Evolutionary conservation across 2,113 vertebrate genomes (phyloP), one percentile per base, ranked within the genome.

Genomic region (Tichodroma muraria): DNA sequence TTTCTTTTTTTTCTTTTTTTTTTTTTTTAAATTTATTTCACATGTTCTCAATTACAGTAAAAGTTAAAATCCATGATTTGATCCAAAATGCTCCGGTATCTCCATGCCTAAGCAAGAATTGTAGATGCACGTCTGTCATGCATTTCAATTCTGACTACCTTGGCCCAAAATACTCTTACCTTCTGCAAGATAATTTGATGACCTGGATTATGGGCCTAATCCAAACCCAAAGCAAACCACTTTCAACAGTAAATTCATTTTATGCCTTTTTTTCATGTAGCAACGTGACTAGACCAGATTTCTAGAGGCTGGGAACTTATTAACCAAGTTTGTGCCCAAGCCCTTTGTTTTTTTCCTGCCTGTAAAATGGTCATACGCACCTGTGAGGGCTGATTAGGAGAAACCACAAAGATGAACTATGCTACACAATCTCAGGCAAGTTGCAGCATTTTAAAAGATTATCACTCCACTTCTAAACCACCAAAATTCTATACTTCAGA

Each of bases 131-230:
- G 15, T 85, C 52, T 83, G 42, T 73, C 64, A 66, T 6, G 13
- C 7, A 59, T 80, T 91, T 93, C 31, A 80, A 6, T 88, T 94
- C 85, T 65, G n/a, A 59, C 54, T 75, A 88, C 23, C 45, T 69
- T 91, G 59, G 45, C 68, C 79, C 79, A 94, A 94, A 88, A 90
- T 40, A 66, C 11, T 69, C 79, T 85, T 85, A 85, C 65, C 38
- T 80, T 76, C 71, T 80, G 42, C 69, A 84, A 80, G 56, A 75
- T 59, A 77, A 77, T 54, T 85, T 75, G 71, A 28, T 90, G 91
- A 96, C 72, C 92, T 94, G 60, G 72, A 88, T 96, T 92, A 89
- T 64, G 69, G 69, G 44, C 30, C 61, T 92, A 90, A 92, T 92
- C 89, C 86, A 95, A 93, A 87, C 57, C 18, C 37, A 78, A 71